Conservation (phyloP, 2,113 vertebrate species). For the Dipodomys stephensi region DNA sequence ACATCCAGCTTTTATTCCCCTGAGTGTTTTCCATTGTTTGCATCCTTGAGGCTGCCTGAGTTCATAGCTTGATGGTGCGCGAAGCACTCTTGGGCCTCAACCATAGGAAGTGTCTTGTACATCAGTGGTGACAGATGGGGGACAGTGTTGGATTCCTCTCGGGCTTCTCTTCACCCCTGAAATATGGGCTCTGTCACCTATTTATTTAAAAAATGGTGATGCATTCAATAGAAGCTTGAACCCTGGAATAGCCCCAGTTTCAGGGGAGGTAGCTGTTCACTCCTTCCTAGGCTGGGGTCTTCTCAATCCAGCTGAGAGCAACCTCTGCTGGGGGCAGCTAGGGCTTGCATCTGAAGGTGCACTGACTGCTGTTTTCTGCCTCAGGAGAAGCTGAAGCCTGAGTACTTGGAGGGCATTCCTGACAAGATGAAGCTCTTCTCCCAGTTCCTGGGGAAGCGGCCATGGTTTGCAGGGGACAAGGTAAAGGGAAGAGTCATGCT, state of each 20-base stretch:
- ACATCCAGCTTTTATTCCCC: neutral
- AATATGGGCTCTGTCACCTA: neutral
- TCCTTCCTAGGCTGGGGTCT: neutral
- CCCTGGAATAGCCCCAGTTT: neutral
- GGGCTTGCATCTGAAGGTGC: neutral
- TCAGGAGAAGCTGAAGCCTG: slow-evolving; percentile 89
- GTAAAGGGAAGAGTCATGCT: slow-evolving; percentile 69
- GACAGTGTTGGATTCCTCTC: neutral
- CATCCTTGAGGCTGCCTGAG: neutral
- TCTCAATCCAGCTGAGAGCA: neutral
- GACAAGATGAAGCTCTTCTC: slow-evolving; percentile 89
- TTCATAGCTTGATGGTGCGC: neutral
- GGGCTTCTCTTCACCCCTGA: neutral
- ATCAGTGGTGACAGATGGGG: neutral
- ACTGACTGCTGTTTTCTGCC: neutral
- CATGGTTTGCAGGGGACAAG: slow-evolving; percentile 94
- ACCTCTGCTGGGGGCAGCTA: neutral
- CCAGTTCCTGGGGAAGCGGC: slow-evolving; percentile 88
- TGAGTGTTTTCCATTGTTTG: neutral
- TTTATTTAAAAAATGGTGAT: neutral
- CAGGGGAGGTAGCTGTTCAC: neutral
- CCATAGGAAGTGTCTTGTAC: neutral
- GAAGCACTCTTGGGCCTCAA: neutral
- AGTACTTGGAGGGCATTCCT: slow-evolving; percentile 87
- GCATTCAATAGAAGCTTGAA: neutral